These are phyloP conservation scores for Homalodisca vitripennis DNA, from an alignment of 1,140 invertebrate genomes.

Conservation along the genomic window DNA sequence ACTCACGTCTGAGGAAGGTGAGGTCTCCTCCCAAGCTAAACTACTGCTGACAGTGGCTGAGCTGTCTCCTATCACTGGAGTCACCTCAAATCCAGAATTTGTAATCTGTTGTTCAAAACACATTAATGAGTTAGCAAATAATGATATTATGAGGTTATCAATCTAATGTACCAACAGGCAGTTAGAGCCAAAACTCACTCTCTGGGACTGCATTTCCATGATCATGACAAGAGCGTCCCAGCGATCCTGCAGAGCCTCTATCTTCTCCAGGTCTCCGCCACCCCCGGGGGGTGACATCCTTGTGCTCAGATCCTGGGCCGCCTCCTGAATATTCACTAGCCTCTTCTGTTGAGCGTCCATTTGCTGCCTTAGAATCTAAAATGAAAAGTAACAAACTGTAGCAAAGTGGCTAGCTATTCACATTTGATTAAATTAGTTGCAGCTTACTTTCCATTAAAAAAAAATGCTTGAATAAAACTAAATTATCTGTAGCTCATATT, in stretches of 20 bases:
- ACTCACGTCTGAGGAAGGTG: slow-evolving; percentile 23
- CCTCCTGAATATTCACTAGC: slow-evolving; percentile 47
- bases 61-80: slow-evolving; percentile 47
- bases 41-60: slow-evolving; percentile 44
- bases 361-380: slow-evolving; percentile 54
- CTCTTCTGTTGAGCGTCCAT: slow-evolving; percentile 56
- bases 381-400: too few species aligned
- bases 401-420: too few species aligned
- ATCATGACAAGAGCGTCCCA: slow-evolving; percentile 80
- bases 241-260: slow-evolving; percentile 74
- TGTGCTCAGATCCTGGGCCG: slow-evolving; percentile 42
- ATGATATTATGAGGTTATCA: too few species aligned
- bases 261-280: slow-evolving; percentile 59
- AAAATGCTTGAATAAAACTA: too few species aligned
- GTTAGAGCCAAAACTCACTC: too few species aligned
- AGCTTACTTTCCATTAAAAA: too few species aligned
- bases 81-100: slow-evolving; percentile 61
- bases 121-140: not conserved
- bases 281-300: slow-evolving; percentile 39
- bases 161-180: too few species aligned
- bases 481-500: too few species aligned
- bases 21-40: slow-evolving; percentile 36
- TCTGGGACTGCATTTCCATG: slow-evolving; percentile 76
- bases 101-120: slow-evolving; percentile 53
- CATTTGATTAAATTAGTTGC: too few species aligned